Conservation (phyloP, 1,140 invertebrate species). For the Venustaconcha ellipsiformis region DNA sequence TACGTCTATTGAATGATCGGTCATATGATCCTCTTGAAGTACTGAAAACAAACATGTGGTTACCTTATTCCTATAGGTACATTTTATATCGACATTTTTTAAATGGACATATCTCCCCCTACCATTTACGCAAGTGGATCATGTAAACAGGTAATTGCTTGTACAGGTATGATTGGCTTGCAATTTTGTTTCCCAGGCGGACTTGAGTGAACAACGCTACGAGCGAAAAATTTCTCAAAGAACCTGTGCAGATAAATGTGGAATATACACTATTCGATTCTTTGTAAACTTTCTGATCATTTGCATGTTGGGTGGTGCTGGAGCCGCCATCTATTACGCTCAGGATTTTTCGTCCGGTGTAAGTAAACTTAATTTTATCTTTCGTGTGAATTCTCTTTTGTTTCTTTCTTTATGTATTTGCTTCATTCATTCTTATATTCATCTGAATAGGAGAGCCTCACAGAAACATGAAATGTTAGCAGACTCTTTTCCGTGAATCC, state of each 20-base stretch:
- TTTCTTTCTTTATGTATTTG: background rate
- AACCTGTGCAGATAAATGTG: conserved; percentile 33
- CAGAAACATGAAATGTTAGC: too few relatives aligned
- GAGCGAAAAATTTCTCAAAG: conserved; percentile 19
- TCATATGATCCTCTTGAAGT: too few relatives aligned
- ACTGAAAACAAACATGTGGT: too few relatives aligned
- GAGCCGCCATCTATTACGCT: conserved; percentile 76
- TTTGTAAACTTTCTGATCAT: conserved; percentile 80
- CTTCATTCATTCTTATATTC: too few relatives aligned
- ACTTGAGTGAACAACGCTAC: conserved; percentile 46
- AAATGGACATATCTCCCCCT: too few relatives aligned
- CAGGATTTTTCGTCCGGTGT: conserved; percentile 35
- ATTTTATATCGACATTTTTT: background rate
- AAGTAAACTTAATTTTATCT: conserved; percentile 9
- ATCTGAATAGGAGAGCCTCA: too few relatives aligned
- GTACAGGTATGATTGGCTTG: background rate
- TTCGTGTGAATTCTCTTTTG: background rate
- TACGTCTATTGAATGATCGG: too few relatives aligned
- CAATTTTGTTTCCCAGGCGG: conserved; percentile 34
- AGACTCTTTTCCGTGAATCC: too few relatives aligned
- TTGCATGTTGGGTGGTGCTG: conserved; percentile 74
- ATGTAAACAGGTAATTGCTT: background rate
- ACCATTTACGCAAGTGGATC: too few relatives aligned
- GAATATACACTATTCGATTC: conserved; percentile 75
- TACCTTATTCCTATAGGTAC: background rate